Conservation (phyloP, 2,888 invertebrate genomes). For the Drosophila hawaiiensis region DNA sequence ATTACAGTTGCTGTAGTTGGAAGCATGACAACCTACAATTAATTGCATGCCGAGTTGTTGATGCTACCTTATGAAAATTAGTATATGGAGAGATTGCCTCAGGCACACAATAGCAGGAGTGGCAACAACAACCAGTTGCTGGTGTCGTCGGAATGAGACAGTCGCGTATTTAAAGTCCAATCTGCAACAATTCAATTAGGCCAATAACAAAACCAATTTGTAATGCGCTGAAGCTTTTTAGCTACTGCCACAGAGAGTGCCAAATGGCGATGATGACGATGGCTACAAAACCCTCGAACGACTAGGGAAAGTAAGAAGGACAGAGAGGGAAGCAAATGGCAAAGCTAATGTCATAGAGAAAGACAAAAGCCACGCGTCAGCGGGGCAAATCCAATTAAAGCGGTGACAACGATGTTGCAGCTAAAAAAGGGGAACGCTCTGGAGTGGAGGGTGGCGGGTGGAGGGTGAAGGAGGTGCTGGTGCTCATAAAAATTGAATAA, state of each 20-base stretch:
- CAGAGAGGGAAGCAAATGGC: slow-evolving; percentile 12
- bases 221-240: slow-evolving; percentile 74
- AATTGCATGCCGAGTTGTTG: slow-evolving; percentile 65
- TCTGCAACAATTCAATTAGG: slow-evolving; percentile 78
- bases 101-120: slow-evolving; percentile 18
- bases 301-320: slow-evolving; percentile 15
- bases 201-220: slow-evolving; percentile 79
- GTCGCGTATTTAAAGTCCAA: slow-evolving; percentile 68
- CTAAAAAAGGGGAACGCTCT: slow-evolving; percentile 58
- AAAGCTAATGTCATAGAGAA: slow-evolving; percentile 58
- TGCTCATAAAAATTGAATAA: slow-evolving; percentile 74
- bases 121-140: slow-evolving; percentile 7
- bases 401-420: slow-evolving; percentile 67
- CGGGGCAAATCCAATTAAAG: slow-evolving; percentile 75
- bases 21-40: slow-evolving; percentile 45
- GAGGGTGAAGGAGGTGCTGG: background rate
- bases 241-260: slow-evolving; percentile 43
- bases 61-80: slow-evolving; percentile 57
- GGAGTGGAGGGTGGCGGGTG: background rate
- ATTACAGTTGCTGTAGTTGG: slow-evolving; percentile 20
- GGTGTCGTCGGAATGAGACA: background rate
- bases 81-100: slow-evolving; percentile 35
- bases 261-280: slow-evolving; percentile 35
- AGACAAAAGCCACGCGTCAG: slow-evolving; percentile 54
- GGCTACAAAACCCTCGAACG: slow-evolving; percentile 31